Conservation (phyloP, 2,888 invertebrate species). For the Drosophila sordidula region DNA sequence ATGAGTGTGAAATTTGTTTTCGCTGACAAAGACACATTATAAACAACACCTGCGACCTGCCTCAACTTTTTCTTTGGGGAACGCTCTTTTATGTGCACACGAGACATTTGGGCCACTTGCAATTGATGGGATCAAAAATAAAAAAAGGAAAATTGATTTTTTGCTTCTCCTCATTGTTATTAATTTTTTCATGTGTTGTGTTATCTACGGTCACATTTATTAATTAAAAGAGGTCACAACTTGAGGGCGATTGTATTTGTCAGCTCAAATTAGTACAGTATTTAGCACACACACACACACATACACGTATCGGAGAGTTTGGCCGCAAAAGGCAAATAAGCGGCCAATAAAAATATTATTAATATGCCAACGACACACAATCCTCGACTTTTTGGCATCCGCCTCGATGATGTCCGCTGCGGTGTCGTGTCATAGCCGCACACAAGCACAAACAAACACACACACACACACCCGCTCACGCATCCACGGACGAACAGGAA, state of each 20-base stretch:
- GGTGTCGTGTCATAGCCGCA: constrained; percentile 31
- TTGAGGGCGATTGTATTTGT: constrained; percentile 37
- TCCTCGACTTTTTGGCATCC: constrained; percentile 53
- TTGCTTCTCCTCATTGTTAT: neutral
- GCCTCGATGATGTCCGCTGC: constrained; percentile 38
- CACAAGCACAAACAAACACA: constrained; percentile 12
- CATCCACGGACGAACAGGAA: constrained; percentile 18
- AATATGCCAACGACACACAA: constrained; percentile 64
- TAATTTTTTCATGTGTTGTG: constrained; percentile 4
- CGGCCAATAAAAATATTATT: constrained; percentile 76
- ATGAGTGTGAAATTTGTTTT: neutral
- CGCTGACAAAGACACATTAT: constrained; percentile 10
- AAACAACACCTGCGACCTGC: constrained; percentile 44
- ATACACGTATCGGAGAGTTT: constrained; percentile 2
- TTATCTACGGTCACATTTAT: constrained; percentile 45
- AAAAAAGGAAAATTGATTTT: constrained; percentile 26
- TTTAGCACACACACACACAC: constrained; percentile 22
- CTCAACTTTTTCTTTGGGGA: constrained; percentile 14
- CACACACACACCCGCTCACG: neutral
- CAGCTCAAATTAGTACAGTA: constrained; percentile 43
- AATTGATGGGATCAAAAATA: constrained; percentile 2
- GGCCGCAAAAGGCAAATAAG: constrained; percentile 68
- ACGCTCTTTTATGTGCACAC: neutral
- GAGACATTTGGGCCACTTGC: neutral
- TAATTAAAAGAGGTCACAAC: constrained; percentile 59